phyloP scores from a whole-genome alignment of 2,888 invertebrate species.

The Autographa pulchrina region DNA sequence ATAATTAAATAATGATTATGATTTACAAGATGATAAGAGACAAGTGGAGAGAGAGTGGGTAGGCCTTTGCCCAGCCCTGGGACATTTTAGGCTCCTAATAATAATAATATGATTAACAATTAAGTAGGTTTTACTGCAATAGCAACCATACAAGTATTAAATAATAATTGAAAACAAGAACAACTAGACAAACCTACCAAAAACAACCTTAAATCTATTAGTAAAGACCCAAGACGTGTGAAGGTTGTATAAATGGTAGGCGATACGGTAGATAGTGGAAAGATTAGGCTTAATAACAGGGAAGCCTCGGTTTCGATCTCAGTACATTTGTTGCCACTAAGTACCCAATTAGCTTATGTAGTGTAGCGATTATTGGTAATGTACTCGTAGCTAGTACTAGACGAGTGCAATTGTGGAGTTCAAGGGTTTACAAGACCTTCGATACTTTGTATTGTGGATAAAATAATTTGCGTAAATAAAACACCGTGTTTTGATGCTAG shows the following conservation, averaged over 20 bases:
- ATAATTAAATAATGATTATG: no score
- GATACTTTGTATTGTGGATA: background rate
- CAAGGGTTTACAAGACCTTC: background rate
- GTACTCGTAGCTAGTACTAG: background rate
- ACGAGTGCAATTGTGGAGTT: background rate
- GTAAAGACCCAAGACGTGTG: conserved; percentile 15
- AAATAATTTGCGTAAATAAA: background rate
- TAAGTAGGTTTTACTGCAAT: background rate
- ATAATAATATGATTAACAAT: no score
- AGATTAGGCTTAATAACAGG: conserved; percentile 49
- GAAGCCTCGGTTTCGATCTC: conserved; percentile 14
- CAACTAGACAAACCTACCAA: conserved; percentile 7
- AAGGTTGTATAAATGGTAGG: conserved; percentile 37
- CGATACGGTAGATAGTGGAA: conserved; percentile 18
- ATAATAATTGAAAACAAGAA: background rate
- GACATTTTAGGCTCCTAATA: no score
- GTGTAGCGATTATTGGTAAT: conserved; percentile 8
- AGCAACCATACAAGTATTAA: background rate
- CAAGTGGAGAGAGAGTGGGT: no score
- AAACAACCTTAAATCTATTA: background rate
- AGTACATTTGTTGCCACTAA: conserved; percentile 34
- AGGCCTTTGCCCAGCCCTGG: no score
- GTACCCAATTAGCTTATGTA: conserved; percentile 37
- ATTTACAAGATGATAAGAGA: no score
- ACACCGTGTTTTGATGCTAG: no score